phyloP scores from a whole-genome alignment of 2,113 vertebrate species.

The Zosterops borbonicus region DNA sequence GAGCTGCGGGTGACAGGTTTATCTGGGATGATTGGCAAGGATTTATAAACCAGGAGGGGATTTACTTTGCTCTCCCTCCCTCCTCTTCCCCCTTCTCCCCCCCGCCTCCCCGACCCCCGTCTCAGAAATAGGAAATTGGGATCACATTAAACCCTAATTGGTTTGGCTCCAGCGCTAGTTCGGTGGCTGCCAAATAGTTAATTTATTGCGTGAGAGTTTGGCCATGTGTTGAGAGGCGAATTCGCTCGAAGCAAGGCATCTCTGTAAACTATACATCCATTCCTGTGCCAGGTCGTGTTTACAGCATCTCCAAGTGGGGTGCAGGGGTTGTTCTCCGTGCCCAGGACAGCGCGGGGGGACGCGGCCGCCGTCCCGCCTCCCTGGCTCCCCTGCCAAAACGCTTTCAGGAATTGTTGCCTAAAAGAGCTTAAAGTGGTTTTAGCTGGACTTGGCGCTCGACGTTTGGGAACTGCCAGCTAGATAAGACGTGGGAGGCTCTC shows the following conservation, averaged over 20 bases:
- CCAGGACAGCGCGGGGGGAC: neutral
- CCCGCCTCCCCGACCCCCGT: neutral
- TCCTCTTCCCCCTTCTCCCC: neutral
- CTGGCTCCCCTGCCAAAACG: neutral
- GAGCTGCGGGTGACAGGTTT: conserved; percentile 63
- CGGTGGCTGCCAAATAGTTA: conserved; percentile 68
- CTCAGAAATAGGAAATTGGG: conserved; percentile 71
- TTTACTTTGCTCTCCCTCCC: conserved; percentile 26
- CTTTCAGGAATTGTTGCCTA: neutral
- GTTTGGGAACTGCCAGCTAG: neutral
- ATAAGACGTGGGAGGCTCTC: conserved; percentile 39
- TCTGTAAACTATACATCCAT: conserved; percentile 40
- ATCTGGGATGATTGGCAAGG: conserved; percentile 66
- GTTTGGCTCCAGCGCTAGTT: conserved; percentile 65
- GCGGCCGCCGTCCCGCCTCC: neutral
- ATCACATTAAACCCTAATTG: conserved; percentile 72
- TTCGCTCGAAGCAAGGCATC: conserved; percentile 63
- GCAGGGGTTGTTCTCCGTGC: neutral
- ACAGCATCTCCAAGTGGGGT: neutral
- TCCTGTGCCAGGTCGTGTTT: conserved; percentile 45
- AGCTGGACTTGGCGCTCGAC: neutral
- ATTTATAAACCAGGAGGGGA: conserved; percentile 62
- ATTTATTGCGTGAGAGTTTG: conserved; percentile 73
- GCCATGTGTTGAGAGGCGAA: conserved; percentile 66
- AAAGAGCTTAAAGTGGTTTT: neutral